Evolutionary conservation across 1,140 invertebrate genomes (phyloP), one percentile per base, ranked within the genome.

Genomic region (Pteromalus puparum): DNA sequence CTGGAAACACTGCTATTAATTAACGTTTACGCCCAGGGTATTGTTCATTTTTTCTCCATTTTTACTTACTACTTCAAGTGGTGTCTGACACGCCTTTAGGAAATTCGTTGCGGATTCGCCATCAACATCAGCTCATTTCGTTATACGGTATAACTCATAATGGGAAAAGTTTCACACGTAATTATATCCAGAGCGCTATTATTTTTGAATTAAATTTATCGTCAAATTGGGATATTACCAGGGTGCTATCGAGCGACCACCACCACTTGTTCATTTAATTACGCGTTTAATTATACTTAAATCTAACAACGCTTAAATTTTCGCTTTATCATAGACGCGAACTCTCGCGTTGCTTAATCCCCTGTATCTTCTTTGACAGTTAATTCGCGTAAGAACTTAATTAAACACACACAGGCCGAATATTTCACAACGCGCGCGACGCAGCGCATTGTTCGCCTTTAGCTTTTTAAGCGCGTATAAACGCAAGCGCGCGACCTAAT

Each of bases 401-500:
- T 78, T 65, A 78, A 28, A 28, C n/a, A 38, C 28, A n/a, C 28
- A 48, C 15, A 42, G 38, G 38, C 38, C 21, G 24, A 34, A 78
- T 65, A 28, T 65, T 76, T 15, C 30, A 65, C 30, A 34, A 34
- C 3, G 42, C 76, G 28, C 21, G 9, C 3, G 15, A 21, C 3
- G 9, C 2, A 65, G 12, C 28, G 28, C 9, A n/a, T 78, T 61
- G 53, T 61, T 61, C 53, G 4, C 0, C 53, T n/a, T 61, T 61
- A 61, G 53, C 53, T 21, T 61, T 61, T 61, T 61, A n/a, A 61
- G 53, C 38, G 38, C 38, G n/a, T n/a, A n/a, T n/a, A n/a, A n/a
- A n/a, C n/a, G 5, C 34, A 5, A 1, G 34, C 2, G 38, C 53
- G 18, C 65, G 81, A 75, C 70, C 72, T 65, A 82, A 82, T 82